Evolutionary conservation across 2,797 vertebrate genomes (phyloP), one percentile per base, ranked within the genome.

Genomic region (Erithacus rubecula): DNA sequence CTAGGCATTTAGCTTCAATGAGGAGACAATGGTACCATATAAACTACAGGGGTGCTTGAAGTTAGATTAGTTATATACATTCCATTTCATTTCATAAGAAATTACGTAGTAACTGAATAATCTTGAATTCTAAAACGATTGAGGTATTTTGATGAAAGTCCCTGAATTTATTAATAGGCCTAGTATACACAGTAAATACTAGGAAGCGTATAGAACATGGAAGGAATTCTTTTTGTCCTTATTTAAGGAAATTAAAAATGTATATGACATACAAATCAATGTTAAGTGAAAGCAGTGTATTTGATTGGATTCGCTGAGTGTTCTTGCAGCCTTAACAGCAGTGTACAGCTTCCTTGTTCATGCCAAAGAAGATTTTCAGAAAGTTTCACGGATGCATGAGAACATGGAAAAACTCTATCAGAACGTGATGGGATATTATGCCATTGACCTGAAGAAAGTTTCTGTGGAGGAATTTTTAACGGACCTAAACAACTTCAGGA

Each of bases 391-490:
- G 85, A 98, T 99, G 98, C 98, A 99, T 80, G 94, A 97, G 94
- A 99, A 98, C 92, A 99, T 99, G 99, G 98, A 98, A 92, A 98
- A 98, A 3, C 97, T 98, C 20, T 99, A 98, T 97, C 98, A 98
- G 90, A 99, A 98, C 15, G 58, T 99, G 87, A 97, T 99, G 98
- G 96, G 97, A 41, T 99, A 98, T 97, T 99, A 98, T 62, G 98
- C 98, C 14, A 79, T 99, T 27, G 99, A 99, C 95, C 92, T 98
- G 71, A 99, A 99, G 98, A 99, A 99, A 97, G 98, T 99, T 27
- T 99, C 99, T 0, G 98, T 99, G 87, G 99, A 99, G 91, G 99
- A 99, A 85, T 98, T 99, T 86, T 99, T 99, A 92, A 99, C 98
- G 0, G 99, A 99, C 94, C 97, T 99, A 94, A 99, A 98, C 98